phyloP scores from a whole-genome alignment of 2,797 vertebrate species.

The Scyliorhinus canicula region DNA sequence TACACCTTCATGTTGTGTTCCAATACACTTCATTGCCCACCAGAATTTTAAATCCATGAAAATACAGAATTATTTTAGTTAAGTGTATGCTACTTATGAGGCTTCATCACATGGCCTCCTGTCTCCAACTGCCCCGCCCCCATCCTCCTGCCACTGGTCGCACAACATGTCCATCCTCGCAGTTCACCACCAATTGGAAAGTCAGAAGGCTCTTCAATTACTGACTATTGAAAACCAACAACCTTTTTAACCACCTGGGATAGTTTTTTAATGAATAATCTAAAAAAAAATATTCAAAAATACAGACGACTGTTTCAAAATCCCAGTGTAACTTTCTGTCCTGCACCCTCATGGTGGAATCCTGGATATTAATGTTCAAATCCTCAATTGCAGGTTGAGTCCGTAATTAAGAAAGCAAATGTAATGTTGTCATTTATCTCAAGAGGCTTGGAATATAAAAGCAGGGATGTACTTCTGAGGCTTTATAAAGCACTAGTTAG shows the following conservation, averaged over 20 bases:
- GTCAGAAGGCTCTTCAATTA: background rate
- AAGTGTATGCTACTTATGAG: background rate
- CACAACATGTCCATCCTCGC: no score
- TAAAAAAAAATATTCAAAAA: no score
- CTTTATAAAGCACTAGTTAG: no score
- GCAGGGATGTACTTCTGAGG: no score
- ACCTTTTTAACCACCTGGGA: background rate
- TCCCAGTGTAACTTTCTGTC: background rate
- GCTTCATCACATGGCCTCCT: background rate
- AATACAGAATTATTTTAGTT: background rate
- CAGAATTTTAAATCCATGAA: background rate
- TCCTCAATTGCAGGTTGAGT: no score
- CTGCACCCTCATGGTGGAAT: background rate
- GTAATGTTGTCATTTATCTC: no score
- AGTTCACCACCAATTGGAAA: background rate
- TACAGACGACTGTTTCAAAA: no score
- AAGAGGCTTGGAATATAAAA: no score
- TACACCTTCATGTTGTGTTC: background rate
- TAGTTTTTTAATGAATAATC: background rate
- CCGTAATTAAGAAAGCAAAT: no score
- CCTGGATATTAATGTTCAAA: background rate
- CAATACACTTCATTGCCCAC: background rate
- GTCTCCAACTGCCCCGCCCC: background rate
- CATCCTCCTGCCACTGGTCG: background rate
- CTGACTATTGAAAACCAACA: background rate